Percentiles rank a stretch among this genome's conserved stretches.
phyloP scores from a whole-genome alignment of 92 coral and sea anemone genomes.

The Actinostola sp. region DNA sequence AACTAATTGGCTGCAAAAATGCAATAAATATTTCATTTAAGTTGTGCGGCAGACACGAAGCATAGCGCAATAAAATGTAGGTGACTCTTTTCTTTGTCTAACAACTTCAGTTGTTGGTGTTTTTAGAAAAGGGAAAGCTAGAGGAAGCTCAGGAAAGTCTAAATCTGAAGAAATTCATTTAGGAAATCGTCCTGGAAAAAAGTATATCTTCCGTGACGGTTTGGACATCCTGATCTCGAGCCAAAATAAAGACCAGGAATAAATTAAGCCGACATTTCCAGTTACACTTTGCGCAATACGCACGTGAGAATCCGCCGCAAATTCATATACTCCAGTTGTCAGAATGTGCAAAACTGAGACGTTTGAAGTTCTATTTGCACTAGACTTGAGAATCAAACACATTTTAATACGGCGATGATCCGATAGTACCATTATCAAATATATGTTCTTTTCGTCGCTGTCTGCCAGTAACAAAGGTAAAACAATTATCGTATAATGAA shows the following conservation, averaged over 20 bases:
- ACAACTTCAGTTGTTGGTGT: too few species aligned
- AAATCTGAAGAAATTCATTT: too few species aligned
- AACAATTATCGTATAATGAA: slow-evolving; percentile 3
- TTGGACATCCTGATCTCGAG: neutral
- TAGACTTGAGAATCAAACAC: too few species aligned
- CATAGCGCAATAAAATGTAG: too few species aligned
- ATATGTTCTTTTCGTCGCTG: neutral
- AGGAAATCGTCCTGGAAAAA: neutral
- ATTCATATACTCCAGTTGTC: neutral
- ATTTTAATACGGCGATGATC: too few species aligned
- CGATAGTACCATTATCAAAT: too few species aligned
- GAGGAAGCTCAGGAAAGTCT: too few species aligned
- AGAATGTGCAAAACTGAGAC: neutral
- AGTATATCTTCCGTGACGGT: slow-evolving; percentile 7
- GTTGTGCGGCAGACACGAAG: too few species aligned
- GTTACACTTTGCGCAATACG: neutral
- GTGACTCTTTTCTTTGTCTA: too few species aligned
- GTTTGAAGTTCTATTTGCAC: neutral
- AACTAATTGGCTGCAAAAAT: neutral
- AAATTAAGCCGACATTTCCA: slow-evolving; percentile 10
- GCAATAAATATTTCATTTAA: slow-evolving; percentile 8
- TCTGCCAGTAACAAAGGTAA: neutral
- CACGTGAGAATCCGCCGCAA: neutral
- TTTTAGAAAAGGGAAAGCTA: too few species aligned
- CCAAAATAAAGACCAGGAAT: neutral